A percentile compares a stretch with the other conserved stretches of the same genome.
These are phyloP conservation scores for Adelosebastes latens DNA, from an alignment of 2,797 vertebrate genomes.

Conservation along the genomic window DNA sequence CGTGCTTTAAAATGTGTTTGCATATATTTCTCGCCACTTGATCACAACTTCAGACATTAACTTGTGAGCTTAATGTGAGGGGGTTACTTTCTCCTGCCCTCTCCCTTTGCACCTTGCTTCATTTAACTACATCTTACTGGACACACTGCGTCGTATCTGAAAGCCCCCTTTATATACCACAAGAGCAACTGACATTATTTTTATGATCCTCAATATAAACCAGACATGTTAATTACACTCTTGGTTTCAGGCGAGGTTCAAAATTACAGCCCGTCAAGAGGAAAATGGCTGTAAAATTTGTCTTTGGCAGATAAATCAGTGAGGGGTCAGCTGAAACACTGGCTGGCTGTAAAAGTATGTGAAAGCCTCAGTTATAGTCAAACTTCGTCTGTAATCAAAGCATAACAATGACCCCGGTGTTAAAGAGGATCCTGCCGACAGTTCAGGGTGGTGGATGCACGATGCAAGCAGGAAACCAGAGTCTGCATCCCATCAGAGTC, in stretches of 20 bases:
- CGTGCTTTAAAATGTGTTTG: background rate
- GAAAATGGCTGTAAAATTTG: slow-evolving; percentile 56
- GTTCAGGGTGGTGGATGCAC: background rate
- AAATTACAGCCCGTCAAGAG: slow-evolving; percentile 39
- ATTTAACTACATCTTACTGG: background rate
- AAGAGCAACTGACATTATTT: slow-evolving; percentile 43
- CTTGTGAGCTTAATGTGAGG: background rate
- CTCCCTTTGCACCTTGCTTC: slow-evolving; percentile 13
- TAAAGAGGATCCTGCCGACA: background rate
- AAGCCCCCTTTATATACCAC: slow-evolving; percentile 20
- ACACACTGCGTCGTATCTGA: background rate
- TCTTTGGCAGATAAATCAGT: slow-evolving; percentile 53
- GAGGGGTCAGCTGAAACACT: slow-evolving; percentile 44
- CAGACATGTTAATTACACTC: slow-evolving; percentile 51
- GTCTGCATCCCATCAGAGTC: background rate
- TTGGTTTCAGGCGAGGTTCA: slow-evolving; percentile 22
- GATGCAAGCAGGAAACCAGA: background rate
- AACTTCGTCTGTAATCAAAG: background rate
- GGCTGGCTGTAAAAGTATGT: background rate
- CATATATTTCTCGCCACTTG: background rate
- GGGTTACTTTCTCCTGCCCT: slow-evolving; percentile 1
- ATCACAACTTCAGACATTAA: background rate
- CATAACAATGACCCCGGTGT: background rate
- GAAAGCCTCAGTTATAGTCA: background rate
- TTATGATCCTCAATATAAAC: slow-evolving; percentile 47